A percentile compares a stretch with the other conserved stretches of the same genome.
phyloP scores from a whole-genome alignment of 2,888 invertebrate species.

The Sinodicranocentrus sp. region DNA sequence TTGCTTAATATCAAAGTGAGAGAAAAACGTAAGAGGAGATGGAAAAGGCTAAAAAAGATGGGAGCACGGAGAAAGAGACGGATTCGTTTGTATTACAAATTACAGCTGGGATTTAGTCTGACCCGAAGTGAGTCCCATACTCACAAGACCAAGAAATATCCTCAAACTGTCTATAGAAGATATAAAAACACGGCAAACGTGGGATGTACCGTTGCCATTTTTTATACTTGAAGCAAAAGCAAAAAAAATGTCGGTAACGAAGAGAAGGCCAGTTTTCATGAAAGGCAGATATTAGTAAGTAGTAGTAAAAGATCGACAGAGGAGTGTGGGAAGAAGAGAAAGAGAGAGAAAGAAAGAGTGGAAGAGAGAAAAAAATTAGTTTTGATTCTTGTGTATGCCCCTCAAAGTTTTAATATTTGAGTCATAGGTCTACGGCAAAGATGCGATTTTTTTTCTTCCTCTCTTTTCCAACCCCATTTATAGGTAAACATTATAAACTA shows the following conservation, averaged over 20 bases:
- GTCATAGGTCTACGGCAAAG: no score
- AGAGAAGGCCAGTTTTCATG: conserved; percentile 4
- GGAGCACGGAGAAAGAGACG: conserved; percentile 46
- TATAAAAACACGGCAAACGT: conserved; percentile 29
- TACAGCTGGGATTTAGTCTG: conserved; percentile 53
- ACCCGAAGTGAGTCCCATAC: conserved; percentile 52
- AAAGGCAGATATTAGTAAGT: neutral
- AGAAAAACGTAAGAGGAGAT: conserved; percentile 15
- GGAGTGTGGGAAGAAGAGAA: neutral
- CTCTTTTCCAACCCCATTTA: no score
- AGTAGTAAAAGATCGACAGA: no score
- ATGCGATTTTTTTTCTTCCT: no score
- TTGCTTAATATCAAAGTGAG: conserved; percentile 38
- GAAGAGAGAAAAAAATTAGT: conserved; percentile 16
- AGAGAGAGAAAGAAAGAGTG: neutral
- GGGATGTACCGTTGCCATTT: neutral
- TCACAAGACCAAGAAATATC: conserved; percentile 34
- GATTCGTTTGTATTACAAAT: conserved; percentile 62
- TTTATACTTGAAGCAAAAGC: conserved; percentile 6
- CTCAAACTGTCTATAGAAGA: conserved; percentile 17
- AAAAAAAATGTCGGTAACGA: neutral
- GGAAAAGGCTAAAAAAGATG: conserved; percentile 1
- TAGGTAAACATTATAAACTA: no score
- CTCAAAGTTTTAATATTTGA: neutral
- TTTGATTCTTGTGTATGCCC: conserved; percentile 11